phyloP scores from a whole-genome alignment of 2,797 vertebrate genomes.

The Botia kubotai region DNA sequence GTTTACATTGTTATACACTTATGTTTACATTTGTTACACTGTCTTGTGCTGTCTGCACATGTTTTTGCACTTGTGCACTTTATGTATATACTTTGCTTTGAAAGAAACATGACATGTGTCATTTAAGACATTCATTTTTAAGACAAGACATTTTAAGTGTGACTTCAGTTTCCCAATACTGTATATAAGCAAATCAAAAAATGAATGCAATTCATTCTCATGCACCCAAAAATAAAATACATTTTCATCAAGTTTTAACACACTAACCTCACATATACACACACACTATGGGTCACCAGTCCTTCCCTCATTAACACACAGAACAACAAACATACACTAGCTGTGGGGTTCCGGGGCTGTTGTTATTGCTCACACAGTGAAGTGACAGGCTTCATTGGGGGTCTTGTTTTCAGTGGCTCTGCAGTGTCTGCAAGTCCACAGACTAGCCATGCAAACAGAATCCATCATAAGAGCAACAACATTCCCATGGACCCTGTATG shows the following conservation, averaged over 20 bases:
- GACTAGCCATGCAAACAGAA: conserved; percentile 27
- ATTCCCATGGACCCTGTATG: conserved; percentile 32
- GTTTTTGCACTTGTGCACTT: too few relatives aligned
- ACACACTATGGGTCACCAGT: conserved; percentile 41
- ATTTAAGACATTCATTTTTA: not conserved
- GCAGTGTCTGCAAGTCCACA: conserved; percentile 32
- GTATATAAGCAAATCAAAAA: conserved; percentile 33
- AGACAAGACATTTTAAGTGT: not conserved
- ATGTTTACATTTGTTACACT: too few relatives aligned
- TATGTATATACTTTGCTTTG: too few relatives aligned
- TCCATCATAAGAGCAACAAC: conserved; percentile 24
- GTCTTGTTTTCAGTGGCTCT: conserved; percentile 21
- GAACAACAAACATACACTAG: conserved; percentile 46
- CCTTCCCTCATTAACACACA: conserved; percentile 37
- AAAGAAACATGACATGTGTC: not conserved
- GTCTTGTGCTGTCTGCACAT: too few relatives aligned
- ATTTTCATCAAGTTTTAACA: conserved; percentile 3
- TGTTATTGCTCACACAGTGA: conserved; percentile 46
- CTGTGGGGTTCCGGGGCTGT: conserved; percentile 33
- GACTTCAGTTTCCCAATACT: conserved; percentile 22
- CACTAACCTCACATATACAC: conserved; percentile 1
- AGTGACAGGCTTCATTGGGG: conserved; percentile 23
- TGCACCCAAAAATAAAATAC: not conserved
- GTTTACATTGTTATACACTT: too few relatives aligned
- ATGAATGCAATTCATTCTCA: not conserved